Conservation (phyloP, 2,888 invertebrate species). For the Synergus laeviventris region DNA sequence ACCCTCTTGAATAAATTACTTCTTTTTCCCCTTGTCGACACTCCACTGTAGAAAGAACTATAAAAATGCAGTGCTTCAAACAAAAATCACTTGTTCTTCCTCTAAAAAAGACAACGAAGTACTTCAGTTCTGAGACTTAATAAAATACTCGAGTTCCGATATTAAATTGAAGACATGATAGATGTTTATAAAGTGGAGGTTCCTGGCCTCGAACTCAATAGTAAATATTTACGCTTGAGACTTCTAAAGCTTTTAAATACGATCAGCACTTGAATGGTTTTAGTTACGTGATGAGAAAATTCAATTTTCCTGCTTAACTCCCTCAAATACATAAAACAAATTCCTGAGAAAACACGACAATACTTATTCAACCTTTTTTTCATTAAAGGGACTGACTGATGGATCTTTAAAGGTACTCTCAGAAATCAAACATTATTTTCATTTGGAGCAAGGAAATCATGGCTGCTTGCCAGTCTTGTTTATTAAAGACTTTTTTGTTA, state of each 20-base stretch:
- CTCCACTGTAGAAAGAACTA: neutral
- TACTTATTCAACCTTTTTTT: neutral
- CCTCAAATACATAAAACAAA: neutral
- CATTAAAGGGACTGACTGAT: neutral
- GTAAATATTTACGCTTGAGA: constrained; percentile 13
- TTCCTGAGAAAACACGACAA: neutral
- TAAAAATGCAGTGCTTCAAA: neutral
- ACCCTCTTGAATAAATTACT: constrained; percentile 22
- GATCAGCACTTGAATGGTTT: constrained; percentile 22
- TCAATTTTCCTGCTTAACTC: constrained; percentile 14
- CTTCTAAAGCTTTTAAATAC: neutral
- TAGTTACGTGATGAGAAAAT: constrained; percentile 27
- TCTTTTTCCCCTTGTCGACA: neutral
- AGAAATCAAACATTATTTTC: neutral
- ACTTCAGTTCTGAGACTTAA: neutral
- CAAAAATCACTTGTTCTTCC: neutral
- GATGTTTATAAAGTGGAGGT: constrained; percentile 7
- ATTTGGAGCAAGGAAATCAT: neutral
- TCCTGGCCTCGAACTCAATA: neutral
- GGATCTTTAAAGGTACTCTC: neutral
- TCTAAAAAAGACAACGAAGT: neutral
- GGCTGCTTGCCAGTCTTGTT: neutral
- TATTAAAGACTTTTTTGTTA: neutral
- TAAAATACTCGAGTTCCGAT: neutral
- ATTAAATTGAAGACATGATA: neutral